Evolutionary conservation across 2,888 invertebrate genomes (phyloP).

Genomic region (Agrochola lychnidis): DNA sequence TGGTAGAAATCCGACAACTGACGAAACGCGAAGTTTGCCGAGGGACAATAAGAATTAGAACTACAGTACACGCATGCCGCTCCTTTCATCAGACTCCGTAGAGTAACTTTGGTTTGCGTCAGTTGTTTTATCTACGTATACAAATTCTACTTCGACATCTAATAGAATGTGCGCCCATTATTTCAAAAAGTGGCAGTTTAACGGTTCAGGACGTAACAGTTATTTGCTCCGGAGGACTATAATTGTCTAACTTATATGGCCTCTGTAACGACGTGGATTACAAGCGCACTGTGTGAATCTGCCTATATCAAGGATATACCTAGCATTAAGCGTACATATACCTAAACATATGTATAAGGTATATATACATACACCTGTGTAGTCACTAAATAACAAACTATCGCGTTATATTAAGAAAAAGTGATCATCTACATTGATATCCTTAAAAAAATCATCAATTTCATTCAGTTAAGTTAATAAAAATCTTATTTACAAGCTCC

Average conservation of each 20-base stretch:
- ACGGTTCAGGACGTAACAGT: constrained; percentile 8
- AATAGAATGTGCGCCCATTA: constrained; percentile 46
- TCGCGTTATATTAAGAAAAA: constrained; percentile 79
- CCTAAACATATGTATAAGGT: constrained; percentile 79
- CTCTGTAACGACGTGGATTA: constrained; percentile 70
- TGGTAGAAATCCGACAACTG: too few relatives aligned
- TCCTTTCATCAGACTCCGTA: background rate
- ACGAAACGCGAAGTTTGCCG: too few relatives aligned
- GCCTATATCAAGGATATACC: constrained; percentile 67
- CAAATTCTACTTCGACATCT: background rate
- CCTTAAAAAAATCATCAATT: constrained; percentile 60
- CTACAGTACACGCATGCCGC: background rate
- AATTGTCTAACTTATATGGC: constrained; percentile 67
- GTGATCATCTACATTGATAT: constrained; percentile 69
- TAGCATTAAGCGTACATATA: constrained; percentile 72
- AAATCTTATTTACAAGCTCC: constrained; percentile 89
- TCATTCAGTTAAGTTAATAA: constrained; percentile 81
- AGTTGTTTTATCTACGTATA: background rate
- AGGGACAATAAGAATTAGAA: too few relatives aligned
- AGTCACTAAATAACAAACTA: constrained; percentile 89
- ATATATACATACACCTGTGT: constrained; percentile 81
- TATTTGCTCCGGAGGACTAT: constrained; percentile 66
- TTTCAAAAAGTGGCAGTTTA: constrained; percentile 2
- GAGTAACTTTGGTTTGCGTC: background rate
- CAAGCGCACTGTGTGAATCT: constrained; percentile 65